These are phyloP conservation scores for Drosophila helvetica DNA, from an alignment of 2,888 invertebrate species.

Conservation along the genomic window DNA sequence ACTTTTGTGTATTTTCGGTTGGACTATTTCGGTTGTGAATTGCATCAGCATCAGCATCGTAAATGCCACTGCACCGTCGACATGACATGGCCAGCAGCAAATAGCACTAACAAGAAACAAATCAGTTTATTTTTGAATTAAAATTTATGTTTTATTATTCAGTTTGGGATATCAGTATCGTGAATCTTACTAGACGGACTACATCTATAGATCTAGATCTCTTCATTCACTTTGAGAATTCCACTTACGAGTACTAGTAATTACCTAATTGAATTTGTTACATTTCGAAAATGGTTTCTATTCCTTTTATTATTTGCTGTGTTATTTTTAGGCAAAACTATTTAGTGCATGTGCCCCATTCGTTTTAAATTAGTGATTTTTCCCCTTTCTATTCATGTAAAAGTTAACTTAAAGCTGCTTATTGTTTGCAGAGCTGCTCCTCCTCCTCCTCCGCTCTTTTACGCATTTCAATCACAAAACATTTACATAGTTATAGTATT, in stretches of 20 bases:
- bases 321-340: conserved; percentile 64
- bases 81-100: background rate
- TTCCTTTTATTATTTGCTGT: conserved; percentile 28
- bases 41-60: conserved; percentile 11
- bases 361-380: conserved; percentile 61
- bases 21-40: conserved; percentile 3
- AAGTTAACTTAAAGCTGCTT: conserved; percentile 75
- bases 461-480: conserved; percentile 59
- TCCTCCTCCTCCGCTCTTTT: conserved; percentile 35
- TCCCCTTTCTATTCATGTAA: conserved; percentile 26
- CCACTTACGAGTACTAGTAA: conserved; percentile 44
- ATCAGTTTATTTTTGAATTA: conserved; percentile 21
- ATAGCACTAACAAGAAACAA: background rate
- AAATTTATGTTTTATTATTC: conserved; percentile 53
- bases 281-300: conserved; percentile 37
- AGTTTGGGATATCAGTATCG: conserved; percentile 45
- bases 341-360: conserved; percentile 67
- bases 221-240: conserved; percentile 57
- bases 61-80: background rate
- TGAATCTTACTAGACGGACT: conserved; percentile 42
- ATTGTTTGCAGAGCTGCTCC: conserved; percentile 32
- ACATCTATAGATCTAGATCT: conserved; percentile 20
- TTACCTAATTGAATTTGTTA: conserved; percentile 66
- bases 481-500: conserved; percentile 57
- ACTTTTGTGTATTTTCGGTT: conserved; percentile 1